These are phyloP conservation scores for Colinus virginianus DNA, from an alignment of 2,113 vertebrate genomes.

Conservation along the genomic window DNA sequence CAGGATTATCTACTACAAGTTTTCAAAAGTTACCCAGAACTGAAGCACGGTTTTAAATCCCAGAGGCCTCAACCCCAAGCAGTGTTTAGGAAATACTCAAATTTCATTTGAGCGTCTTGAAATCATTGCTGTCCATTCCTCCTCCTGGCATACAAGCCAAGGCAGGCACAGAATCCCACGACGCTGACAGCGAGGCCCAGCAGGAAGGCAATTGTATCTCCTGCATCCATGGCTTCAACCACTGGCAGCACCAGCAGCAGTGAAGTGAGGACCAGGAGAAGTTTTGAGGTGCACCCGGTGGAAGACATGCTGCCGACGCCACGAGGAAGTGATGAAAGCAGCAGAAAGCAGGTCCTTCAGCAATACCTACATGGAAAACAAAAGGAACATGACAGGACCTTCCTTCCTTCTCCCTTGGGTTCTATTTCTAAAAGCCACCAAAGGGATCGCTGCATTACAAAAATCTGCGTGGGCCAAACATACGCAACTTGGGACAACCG, in stretches of 20 bases:
- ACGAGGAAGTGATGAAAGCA: background rate
- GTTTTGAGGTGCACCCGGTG: background rate
- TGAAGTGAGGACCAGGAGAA: slow-evolving; percentile 57
- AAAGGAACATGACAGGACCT: background rate
- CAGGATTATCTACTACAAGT: background rate
- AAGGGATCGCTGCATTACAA: background rate
- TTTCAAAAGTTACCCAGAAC: background rate
- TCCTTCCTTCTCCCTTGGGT: background rate
- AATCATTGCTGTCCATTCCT: slow-evolving; percentile 84
- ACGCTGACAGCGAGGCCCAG: slow-evolving; percentile 81
- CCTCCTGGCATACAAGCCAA: slow-evolving; percentile 91
- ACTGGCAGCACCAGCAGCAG: slow-evolving; percentile 78
- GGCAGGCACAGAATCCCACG: slow-evolving; percentile 88
- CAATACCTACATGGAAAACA: slow-evolving; percentile 7
- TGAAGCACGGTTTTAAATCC: background rate
- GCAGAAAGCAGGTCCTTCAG: background rate
- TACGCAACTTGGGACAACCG: background rate
- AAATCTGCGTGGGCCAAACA: too few relatives aligned
- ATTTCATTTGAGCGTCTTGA: background rate
- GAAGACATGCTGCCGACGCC: slow-evolving; percentile 80
- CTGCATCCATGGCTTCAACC: slow-evolving; percentile 88
- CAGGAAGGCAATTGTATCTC: slow-evolving; percentile 88
- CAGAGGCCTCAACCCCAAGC: background rate
- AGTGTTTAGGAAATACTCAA: background rate
- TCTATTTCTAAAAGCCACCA: background rate